Conservation (phyloP, 2,888 invertebrate species). For the Tetrapedia diversipes region DNA sequence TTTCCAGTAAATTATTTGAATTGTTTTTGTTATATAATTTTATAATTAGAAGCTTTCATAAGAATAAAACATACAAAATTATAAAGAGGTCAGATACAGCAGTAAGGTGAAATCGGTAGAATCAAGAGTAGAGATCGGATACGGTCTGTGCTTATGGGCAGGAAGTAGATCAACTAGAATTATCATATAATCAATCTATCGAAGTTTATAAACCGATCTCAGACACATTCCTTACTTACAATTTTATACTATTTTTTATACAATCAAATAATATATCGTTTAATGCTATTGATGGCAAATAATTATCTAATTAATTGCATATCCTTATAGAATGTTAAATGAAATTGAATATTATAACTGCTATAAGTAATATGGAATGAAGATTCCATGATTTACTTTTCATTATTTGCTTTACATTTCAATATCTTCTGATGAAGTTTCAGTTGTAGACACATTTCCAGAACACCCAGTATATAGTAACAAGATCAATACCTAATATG, state of each 20-base stretch:
- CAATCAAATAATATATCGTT: background rate
- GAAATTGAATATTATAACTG: background rate
- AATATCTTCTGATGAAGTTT: background rate
- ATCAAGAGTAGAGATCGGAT: conserved; percentile 51
- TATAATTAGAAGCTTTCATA: conserved; percentile 11
- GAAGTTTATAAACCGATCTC: conserved; percentile 16
- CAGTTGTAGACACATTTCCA: background rate
- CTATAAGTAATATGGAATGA: background rate
- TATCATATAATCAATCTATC: conserved; percentile 40
- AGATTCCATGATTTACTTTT: no score
- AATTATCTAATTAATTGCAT: no score
- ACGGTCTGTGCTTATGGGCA: conserved; percentile 45
- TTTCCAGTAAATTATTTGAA: background rate
- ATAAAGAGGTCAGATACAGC: conserved; percentile 48
- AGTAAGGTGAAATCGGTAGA: conserved; percentile 50
- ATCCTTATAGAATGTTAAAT: background rate
- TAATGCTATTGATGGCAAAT: background rate
- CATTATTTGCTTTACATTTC: background rate
- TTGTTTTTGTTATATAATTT: background rate
- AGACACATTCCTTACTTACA: conserved; percentile 4
- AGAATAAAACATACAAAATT: conserved; percentile 8
- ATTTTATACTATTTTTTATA: background rate
- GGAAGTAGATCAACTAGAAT: conserved; percentile 53
- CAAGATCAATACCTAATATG: conserved; percentile 50
- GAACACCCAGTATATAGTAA: conserved; percentile 37